Evolutionary conservation across 2,888 invertebrate species (phyloP), one percentile per base, ranked within the genome.

Genomic region (Folsomia candida): DNA sequence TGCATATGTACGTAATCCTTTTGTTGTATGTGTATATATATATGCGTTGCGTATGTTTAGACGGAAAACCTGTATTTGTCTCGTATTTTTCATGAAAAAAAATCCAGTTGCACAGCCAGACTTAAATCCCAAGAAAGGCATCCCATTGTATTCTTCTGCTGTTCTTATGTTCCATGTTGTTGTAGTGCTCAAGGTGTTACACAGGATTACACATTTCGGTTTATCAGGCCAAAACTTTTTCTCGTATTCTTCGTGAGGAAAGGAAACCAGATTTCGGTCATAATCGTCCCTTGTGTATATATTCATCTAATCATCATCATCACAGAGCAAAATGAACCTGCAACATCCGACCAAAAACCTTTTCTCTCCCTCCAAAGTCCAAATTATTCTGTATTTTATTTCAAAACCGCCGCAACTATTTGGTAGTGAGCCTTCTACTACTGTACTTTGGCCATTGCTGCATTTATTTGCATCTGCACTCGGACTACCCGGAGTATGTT

Each of bases 181-280:
- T 37, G 37, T 37, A 14, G 37, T 37, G 6, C 37, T 37, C 37
- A 37, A 54, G 54, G 54, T 54, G 54, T 14, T 54, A 54, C 20
- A 22, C 4, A 54, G n/a, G 54, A 54, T 54, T 54, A 54, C 54
- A 54, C 54, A 37, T 37, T 37, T 37, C 37, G 37, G 37, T 37
- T 37, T 37, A 37, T 37, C 4, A 37, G 14, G 37, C n/a, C n/a
- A 22, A 54, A 54, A n/a, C 54, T 54, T 54, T 54, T 54, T n/a
- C 54, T 54, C 54, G 54, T 37, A 37, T 54, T 54, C 4, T 29
- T 28, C 61, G 61, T 28, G 61, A 28, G 61, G n/a, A n/a, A 27
- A n/a, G 22, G 61, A 29, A 61, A 61, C 61, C 61, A 61, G 61
- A 61, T 61, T 61, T 61, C 61, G 61, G 61, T 61, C 61, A 61